A percentile compares a stretch with the other conserved stretches of the same genome.
Conservation (phyloP, 2,113 vertebrate species). For the Bufo bufo region DNA sequence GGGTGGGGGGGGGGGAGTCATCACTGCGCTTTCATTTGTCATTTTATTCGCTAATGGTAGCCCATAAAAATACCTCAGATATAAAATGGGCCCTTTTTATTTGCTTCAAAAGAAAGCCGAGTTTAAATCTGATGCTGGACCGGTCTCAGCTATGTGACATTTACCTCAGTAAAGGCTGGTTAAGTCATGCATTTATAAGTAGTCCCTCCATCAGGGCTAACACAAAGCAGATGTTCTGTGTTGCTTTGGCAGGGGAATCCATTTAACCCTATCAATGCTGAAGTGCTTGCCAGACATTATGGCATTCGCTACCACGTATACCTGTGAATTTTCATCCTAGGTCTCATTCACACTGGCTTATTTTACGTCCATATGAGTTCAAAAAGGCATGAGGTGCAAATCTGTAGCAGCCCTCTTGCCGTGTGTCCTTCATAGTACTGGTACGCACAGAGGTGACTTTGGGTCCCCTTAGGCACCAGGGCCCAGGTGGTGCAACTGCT, state of each 20-base stretch:
- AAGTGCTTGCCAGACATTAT: not conserved
- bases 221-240: conserved; percentile 76
- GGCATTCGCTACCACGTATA: not conserved
- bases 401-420: not conserved
- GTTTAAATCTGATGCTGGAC: conserved; percentile 69
- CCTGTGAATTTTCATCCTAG: not conserved
- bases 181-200: conserved; percentile 80
- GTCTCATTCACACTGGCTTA: not conserved
- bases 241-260: conserved; percentile 71
- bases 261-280: conserved; percentile 42
- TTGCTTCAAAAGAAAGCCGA: conserved; percentile 71
- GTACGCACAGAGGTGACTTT: not conserved
- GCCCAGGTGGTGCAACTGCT: not conserved
- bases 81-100: conserved; percentile 67
- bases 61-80: conserved; percentile 67
- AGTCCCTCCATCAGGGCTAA: conserved; percentile 75
- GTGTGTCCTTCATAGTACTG: not conserved
- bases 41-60: conserved; percentile 65
- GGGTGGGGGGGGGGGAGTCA: not conserved
- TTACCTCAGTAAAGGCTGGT: conserved; percentile 75
- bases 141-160: conserved; percentile 71
- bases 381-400: not conserved
- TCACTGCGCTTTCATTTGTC: conserved; percentile 65
- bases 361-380: not conserved
- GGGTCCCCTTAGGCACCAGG: not conserved